Evolutionary conservation across 2,888 invertebrate genomes (phyloP).

Genomic region (Lasioglossum figueresi): DNA sequence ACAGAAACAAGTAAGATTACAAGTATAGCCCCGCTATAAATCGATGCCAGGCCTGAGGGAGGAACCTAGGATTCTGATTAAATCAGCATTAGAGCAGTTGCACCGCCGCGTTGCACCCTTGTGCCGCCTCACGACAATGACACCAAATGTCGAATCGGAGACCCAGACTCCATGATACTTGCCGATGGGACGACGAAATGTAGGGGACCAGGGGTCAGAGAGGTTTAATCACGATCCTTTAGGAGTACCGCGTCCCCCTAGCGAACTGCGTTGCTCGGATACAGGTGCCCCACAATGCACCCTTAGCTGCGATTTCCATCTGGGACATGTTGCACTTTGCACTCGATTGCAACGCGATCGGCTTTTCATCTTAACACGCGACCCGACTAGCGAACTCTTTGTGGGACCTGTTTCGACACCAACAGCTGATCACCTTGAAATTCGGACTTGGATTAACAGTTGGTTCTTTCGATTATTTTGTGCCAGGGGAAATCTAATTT

Average conservation of each 20-base stretch:
- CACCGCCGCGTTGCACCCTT: slow-evolving; percentile 63
- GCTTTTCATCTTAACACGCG: slow-evolving; percentile 23
- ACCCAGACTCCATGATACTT: slow-evolving; percentile 56
- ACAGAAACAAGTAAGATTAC: slow-evolving; percentile 35
- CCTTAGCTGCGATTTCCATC: slow-evolving; percentile 66
- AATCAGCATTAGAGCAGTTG: slow-evolving; percentile 81
- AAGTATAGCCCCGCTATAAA: slow-evolving; percentile 29
- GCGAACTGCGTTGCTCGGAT: slow-evolving; percentile 45
- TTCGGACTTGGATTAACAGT: background rate
- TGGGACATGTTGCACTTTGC: slow-evolving; percentile 80
- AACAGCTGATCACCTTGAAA: background rate
- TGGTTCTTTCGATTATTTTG: background rate
- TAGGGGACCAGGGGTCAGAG: slow-evolving; percentile 45
- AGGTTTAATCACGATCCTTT: slow-evolving; percentile 69
- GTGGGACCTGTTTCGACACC: background rate
- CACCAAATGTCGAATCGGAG: slow-evolving; percentile 81
- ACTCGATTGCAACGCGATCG: slow-evolving; percentile 73
- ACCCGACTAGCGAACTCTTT: background rate
- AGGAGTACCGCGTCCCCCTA: slow-evolving; percentile 39
- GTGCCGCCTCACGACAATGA: slow-evolving; percentile 75
- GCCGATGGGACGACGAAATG: slow-evolving; percentile 35
- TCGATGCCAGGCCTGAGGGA: slow-evolving; percentile 19
- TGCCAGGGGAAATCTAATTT: background rate
- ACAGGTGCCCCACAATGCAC: slow-evolving; percentile 57
- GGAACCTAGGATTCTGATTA: slow-evolving; percentile 79